Base-by-base conservation (phyloP, 1,140 invertebrate species). In the Bombus waltoni region DNA sequence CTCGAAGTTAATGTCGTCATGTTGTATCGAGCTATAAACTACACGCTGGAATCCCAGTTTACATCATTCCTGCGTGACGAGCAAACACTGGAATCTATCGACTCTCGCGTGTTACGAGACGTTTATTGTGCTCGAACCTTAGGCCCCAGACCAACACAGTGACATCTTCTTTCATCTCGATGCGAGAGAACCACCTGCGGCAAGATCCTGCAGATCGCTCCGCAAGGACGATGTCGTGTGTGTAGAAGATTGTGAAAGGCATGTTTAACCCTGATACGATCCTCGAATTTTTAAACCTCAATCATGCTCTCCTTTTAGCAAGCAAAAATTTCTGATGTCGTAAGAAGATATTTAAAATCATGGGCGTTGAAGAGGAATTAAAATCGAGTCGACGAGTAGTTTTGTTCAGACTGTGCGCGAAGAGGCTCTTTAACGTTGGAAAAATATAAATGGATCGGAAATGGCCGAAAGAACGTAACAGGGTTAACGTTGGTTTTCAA, bases 1-100 rank as follows among this genome's bases (percentile, higher is more conserved):
- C 53, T 32, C 66, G 18, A 42, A 38, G 77, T n/a, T 62, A 62
- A 62, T 62, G 71, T 66, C 42, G 47, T 77, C 53, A 74, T 15
- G 32, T 44, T 77, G 74, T 77, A 77, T 53, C 73, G 38, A 53
- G 44, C 74, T 62, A 57, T 77, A 83, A 83, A 83, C 32, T 83
- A 77, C 74, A 53, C 73, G 62, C 35, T 68, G 62, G 73, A 83
- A 83, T 83, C 62, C 80, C 74, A 74, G 71, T 83, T 83, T 83
- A 83, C 81, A 77, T 65, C 73, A 77, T 83, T 83, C 59, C 74
- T 68, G 38, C 10, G 62, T 38, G 22, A 65, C 57, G 71, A 42
- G 25, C 80, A 47, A 44, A 59, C 71, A 53, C 22, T 75, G 80
- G 80, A 82, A 82, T 82, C n/a, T 44, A 53, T 44, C 80, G 70